Base-by-base conservation (phyloP, 2,888 invertebrate genomes). In the Chloroclysta siterata region DNA sequence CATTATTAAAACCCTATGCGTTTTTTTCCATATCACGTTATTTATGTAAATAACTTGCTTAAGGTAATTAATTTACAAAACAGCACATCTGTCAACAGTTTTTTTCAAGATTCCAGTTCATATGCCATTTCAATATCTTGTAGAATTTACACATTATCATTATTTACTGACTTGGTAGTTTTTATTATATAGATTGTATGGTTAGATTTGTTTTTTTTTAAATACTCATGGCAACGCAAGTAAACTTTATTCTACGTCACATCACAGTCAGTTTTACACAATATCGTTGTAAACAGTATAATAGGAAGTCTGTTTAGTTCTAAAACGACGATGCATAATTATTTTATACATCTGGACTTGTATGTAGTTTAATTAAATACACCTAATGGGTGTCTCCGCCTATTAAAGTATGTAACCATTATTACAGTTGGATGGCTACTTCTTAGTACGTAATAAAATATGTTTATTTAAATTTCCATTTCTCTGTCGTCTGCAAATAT, bases 321-420 rank as follows among this genome's bases (percentile, higher is more conserved):
- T 86, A 87, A 85, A 85, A 80, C 82, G 80, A 84, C 77, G 87
- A 90, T 89, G 91, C 88, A 89, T 91, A 90, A 89, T 90, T 84
- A 76, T 84, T 88, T 89, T 90, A 89, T 91, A 89, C 90, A 88
- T 90, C 89, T 83, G 87, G 87, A 89, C 86, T 87, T 81, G 90
- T 92, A 92, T 82, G 90, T 92, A 92, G 92, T 90, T 89, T 90
- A 88, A 91, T 89, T 89, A 74, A 11, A 82, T 86, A 89, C 91
- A 92, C 92, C 90, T 90, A 56, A 55, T 88, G 83, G 85, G 86
- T 86, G 83, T 90, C 88, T 93, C 93, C 93, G 93, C 93, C 93
- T 93, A 93, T 93, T 91, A 91, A 88, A 78, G 73, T 90, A 87
- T 90, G 87, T 90, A 89, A 89, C 89, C 90, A 89, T 90, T 87